Evolutionary conservation across 2,113 vertebrate genomes (phyloP).

Genomic region (Sclerurus mexicanus): DNA sequence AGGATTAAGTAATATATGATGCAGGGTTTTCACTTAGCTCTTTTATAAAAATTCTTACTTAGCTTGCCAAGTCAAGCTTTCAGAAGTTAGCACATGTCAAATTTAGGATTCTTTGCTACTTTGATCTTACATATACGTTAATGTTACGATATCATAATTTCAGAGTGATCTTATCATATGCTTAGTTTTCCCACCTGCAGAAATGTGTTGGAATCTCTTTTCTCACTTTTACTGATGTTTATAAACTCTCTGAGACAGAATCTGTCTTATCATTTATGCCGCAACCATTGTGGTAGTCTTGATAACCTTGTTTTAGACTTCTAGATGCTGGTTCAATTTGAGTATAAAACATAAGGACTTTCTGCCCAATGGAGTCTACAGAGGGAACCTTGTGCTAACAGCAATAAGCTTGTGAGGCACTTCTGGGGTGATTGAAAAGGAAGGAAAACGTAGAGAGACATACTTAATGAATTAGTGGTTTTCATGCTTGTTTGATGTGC

Average conservation of each 20-base stretch:
- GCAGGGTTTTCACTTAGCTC: neutral
- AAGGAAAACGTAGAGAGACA: neutral
- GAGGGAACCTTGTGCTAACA: neutral
- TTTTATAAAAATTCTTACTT: neutral
- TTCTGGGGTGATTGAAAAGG: neutral
- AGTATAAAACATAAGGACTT: neutral
- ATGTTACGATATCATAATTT: neutral
- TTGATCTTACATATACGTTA: neutral
- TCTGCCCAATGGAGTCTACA: neutral
- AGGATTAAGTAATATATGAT: neutral
- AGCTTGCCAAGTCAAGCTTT: neutral
- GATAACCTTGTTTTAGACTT: neutral
- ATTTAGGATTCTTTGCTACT: neutral
- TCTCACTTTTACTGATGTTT: neutral
- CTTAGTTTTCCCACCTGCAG: neutral
- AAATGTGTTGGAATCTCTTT: neutral
- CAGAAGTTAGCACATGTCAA: neutral
- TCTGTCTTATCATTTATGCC: neutral
- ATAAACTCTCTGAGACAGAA: neutral
- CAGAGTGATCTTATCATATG: neutral
- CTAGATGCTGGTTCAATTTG: neutral
- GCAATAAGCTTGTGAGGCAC: neutral
- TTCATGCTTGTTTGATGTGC: neutral
- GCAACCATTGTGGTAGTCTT: neutral
- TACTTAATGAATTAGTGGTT: neutral